Base-by-base conservation (phyloP, 2,797 vertebrate genomes). In the Ibycter americanus region DNA sequence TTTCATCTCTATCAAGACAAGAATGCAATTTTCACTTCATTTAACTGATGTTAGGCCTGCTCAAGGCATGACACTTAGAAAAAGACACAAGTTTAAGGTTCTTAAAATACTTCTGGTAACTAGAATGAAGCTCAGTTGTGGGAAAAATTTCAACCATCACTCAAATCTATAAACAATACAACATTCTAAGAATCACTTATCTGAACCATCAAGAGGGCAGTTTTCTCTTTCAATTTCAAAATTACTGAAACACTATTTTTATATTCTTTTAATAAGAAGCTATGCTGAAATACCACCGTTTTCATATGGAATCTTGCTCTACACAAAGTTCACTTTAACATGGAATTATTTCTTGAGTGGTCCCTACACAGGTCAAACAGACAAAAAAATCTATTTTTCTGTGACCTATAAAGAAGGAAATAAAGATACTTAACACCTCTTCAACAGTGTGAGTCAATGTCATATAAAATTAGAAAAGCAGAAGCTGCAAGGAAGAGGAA, bases 21-120 rank as follows among this genome's bases (percentile, higher is more conserved):
- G 98, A 99, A 99, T 99, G 98, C 98, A 99, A 99, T 99, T 99
- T 99, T 99, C 99, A 99, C 99, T 99, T 99, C 98, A 99, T 99
- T 99, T 99, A 98, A 98, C 99, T 98, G 98, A 98, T 98, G 98
- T 98, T 98, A 98, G 98, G 97, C 98, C 98, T 98, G 98, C 97
- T 98, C 97, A 96, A 98, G 98, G 98, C 98, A 97, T 97, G 98
- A 98, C 98, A 98, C 98, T 98, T 98, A 97, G 97, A 98, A 98
- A 98, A 97, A 98, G 97, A 97, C 98, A 97, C 97, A 98, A 98
- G 98, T 98, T 98, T 98, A 98, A 98, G 98, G 97, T 97, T 98
- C 97, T 98, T 98, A 98, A 98, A 98, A 98, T 98, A 98, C 97
- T 98, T 98, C 97, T 96, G 95, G 95, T 97, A 97, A 98, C 96